phyloP scores from a whole-genome alignment of 1,140 invertebrate species.

The Drosophila novamexicana region DNA sequence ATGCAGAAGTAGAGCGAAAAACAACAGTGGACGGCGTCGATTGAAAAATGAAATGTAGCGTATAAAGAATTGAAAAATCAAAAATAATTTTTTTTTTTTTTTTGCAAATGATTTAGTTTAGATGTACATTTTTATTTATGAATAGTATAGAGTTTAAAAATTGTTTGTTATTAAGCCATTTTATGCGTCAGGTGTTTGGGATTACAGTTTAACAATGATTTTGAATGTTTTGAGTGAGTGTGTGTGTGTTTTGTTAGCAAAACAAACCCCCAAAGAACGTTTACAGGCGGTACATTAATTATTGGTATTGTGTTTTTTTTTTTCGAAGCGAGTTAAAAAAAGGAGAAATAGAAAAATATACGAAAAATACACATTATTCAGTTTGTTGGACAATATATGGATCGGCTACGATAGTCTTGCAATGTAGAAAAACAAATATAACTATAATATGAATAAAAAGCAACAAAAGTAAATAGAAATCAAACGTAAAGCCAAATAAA shows the following conservation, averaged over 20 bases:
- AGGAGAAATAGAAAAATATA: slow-evolving; percentile 83
- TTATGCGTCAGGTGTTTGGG: slow-evolving; percentile 39
- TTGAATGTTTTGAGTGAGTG: slow-evolving; percentile 16
- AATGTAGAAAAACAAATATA: slow-evolving; percentile 48
- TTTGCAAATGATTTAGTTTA: slow-evolving; percentile 30
- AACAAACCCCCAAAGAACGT: slow-evolving; percentile 77
- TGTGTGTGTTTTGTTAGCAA: slow-evolving; percentile 65
- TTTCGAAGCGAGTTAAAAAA: slow-evolving; percentile 76
- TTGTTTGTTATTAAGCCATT: slow-evolving; percentile 67
- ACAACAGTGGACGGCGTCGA: slow-evolving; percentile 38
- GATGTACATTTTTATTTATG: slow-evolving; percentile 15
- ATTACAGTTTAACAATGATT: slow-evolving; percentile 64
- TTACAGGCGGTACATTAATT: slow-evolving; percentile 72
- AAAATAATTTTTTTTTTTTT: slow-evolving; percentile 25
- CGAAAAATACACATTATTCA: slow-evolving; percentile 78
- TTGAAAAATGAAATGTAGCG: slow-evolving; percentile 37
- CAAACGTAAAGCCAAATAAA: slow-evolving; percentile 44
- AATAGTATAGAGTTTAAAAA: slow-evolving; percentile 15
- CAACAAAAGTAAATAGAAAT: slow-evolving; percentile 42
- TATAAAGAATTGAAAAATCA: slow-evolving; percentile 27
- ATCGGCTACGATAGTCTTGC: slow-evolving; percentile 52
- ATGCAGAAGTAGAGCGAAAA: slow-evolving; percentile 20
- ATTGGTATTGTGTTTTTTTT: slow-evolving; percentile 49
- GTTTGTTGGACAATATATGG: slow-evolving; percentile 67
- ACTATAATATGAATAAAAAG: slow-evolving; percentile 52